A percentile compares a stretch with the other conserved stretches of the same genome.
phyloP scores from a whole-genome alignment of 2,113 vertebrate species.

The Nanorana parkeri region DNA sequence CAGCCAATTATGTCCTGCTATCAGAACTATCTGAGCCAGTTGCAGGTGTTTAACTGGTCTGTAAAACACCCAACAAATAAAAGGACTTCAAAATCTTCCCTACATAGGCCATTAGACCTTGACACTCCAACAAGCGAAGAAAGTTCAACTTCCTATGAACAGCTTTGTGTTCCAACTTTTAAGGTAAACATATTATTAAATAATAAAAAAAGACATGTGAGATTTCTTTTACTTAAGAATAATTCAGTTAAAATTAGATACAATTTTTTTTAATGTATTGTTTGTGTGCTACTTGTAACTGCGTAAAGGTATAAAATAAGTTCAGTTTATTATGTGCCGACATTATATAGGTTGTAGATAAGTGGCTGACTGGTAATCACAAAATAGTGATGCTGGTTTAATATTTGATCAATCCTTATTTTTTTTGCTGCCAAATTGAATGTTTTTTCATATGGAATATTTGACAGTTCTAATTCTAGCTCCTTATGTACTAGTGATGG shows the following conservation, averaged over 20 bases:
- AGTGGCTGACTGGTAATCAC: no score
- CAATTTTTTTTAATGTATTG: no score
- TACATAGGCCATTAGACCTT: slow-evolving; percentile 93
- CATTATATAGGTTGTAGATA: no score
- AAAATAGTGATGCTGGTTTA: no score
- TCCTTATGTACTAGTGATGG: no score
- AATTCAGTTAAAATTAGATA: neutral
- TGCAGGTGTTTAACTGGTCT: slow-evolving; percentile 94
- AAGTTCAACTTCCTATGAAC: slow-evolving; percentile 88
- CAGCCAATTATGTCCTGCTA: slow-evolving; percentile 94
- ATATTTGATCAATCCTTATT: no score
- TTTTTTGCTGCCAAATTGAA: no score
- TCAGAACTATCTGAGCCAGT: slow-evolving; percentile 91
- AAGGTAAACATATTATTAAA: slow-evolving; percentile 77
- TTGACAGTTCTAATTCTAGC: no score
- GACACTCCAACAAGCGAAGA: slow-evolving; percentile 96
- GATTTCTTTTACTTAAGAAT: slow-evolving; percentile 36
- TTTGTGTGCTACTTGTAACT: no score
- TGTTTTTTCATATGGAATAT: no score
- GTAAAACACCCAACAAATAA: slow-evolving; percentile 95
- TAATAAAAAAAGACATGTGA: slow-evolving; percentile 20
- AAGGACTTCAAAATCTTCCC: slow-evolving; percentile 94
- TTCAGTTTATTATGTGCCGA: no score
- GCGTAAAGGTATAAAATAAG: no score
- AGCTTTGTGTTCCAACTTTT: slow-evolving; percentile 90